These are phyloP conservation scores for Platichthys stellatus DNA, from an alignment of 2,113 vertebrate species.

Conservation along the genomic window DNA sequence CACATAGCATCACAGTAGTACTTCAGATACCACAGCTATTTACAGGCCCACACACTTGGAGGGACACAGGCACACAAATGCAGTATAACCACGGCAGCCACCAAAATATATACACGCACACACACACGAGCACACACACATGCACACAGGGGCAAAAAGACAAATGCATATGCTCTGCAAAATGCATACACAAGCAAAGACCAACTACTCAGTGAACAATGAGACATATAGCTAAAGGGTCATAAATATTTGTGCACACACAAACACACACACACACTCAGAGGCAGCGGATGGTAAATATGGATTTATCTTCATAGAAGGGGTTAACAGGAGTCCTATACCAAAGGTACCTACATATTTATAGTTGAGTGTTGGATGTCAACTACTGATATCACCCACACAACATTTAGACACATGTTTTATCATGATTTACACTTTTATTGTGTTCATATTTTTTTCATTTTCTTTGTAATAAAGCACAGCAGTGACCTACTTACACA, in stretches of 20 bases:
- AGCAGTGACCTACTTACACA: neutral
- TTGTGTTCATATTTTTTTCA: too few relatives aligned
- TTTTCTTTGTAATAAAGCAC: neutral
- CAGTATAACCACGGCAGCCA: slow-evolving; percentile 31
- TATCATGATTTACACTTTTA: too few relatives aligned
- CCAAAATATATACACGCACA: slow-evolving; percentile 16
- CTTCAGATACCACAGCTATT: slow-evolving; percentile 72
- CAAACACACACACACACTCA: neutral
- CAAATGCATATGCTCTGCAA: neutral
- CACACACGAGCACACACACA: neutral
- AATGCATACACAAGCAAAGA: too few relatives aligned
- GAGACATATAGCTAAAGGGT: too few relatives aligned
- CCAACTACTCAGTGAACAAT: too few relatives aligned
- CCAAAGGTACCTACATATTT: neutral
- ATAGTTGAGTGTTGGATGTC: neutral
- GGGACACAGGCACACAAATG: slow-evolving; percentile 30
- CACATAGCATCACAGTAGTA: slow-evolving; percentile 56
- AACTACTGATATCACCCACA: too few relatives aligned
- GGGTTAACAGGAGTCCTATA: neutral
- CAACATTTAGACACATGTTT: too few relatives aligned
- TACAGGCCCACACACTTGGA: slow-evolving; percentile 60
- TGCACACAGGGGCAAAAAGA: neutral
- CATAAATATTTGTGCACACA: too few relatives aligned
- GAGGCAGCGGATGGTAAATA: neutral
- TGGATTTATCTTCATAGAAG: neutral